These are phyloP conservation scores for Carposina sasakii DNA, from an alignment of 1,140 invertebrate species.

Conservation along the genomic window DNA sequence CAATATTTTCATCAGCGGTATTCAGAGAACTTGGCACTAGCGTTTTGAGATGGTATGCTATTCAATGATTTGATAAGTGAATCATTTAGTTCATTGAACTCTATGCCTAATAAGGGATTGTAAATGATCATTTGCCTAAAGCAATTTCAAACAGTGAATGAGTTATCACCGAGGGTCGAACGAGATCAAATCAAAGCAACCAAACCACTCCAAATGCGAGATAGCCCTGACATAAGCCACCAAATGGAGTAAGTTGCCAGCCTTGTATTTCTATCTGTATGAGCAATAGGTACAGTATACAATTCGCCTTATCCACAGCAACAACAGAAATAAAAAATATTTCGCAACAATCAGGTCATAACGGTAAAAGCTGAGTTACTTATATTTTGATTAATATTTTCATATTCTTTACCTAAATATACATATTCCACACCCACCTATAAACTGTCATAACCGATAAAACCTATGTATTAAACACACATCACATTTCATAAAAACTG, in stretches of 20 bases:
- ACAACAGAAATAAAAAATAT: too few relatives aligned
- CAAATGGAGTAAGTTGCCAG: constrained; percentile 64
- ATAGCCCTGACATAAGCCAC: constrained; percentile 67
- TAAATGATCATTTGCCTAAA: constrained; percentile 31
- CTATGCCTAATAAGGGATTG: constrained; percentile 24
- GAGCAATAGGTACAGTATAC: not conserved
- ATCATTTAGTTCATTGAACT: constrained; percentile 48
- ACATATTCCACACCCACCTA: too few relatives aligned
- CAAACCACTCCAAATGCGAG: constrained; percentile 36
- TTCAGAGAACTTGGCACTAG: constrained; percentile 18
- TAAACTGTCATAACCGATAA: too few relatives aligned
- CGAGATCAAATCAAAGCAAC: constrained; percentile 18
- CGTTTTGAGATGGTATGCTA: constrained; percentile 10
- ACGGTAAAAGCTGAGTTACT: too few relatives aligned
- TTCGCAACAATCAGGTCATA: too few relatives aligned
- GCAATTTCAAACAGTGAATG: constrained; percentile 35
- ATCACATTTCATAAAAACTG: too few relatives aligned
- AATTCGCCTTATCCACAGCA: too few relatives aligned
- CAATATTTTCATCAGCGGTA: constrained; percentile 26
- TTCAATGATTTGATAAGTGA: constrained; percentile 33
- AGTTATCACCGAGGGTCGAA: constrained; percentile 28
- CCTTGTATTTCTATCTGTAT: constrained; percentile 62
- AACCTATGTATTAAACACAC: too few relatives aligned
- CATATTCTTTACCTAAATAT: too few relatives aligned
- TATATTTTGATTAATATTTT: too few relatives aligned